Evolutionary conservation across 2,797 vertebrate genomes (phyloP).

Genomic region (Oreochromis grahami): DNA sequence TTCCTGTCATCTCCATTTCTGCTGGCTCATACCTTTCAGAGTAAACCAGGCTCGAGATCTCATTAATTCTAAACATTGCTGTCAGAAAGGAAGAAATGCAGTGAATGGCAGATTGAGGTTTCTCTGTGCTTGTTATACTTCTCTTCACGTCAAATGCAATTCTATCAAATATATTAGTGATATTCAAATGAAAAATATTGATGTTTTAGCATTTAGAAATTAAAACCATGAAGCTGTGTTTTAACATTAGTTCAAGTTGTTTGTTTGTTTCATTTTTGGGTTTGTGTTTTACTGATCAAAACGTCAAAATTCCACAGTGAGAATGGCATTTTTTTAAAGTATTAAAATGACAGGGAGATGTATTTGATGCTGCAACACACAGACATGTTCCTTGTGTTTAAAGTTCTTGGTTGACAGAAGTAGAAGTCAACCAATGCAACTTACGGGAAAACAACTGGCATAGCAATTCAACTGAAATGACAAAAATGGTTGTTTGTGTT

Average conservation of each 20-base stretch:
- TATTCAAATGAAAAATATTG: not conserved
- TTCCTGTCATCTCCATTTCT: constrained; percentile 40
- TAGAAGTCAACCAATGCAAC: not conserved
- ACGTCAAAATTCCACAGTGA: not conserved
- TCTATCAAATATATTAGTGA: not conserved
- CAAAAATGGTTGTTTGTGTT: constrained; percentile 15
- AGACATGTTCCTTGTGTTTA: not conserved
- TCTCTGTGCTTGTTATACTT: not conserved
- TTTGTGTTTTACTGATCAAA: not conserved
- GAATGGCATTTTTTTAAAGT: not conserved
- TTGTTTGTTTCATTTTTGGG: not conserved
- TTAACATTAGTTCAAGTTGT: not conserved
- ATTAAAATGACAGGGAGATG: not conserved
- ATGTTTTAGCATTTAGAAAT: not conserved
- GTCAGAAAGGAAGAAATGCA: constrained; percentile 24
- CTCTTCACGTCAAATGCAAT: constrained; percentile 8
- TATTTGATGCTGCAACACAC: not conserved
- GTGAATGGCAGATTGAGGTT: constrained; percentile 22
- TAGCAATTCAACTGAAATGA: constrained; percentile 4
- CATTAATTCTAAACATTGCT: constrained; percentile 40
- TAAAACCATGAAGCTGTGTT: constrained; percentile 1
- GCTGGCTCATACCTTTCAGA: constrained; percentile 31
- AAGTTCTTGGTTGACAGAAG: constrained; percentile 11
- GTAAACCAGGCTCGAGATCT: constrained; percentile 17
- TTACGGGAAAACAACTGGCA: not conserved